phyloP scores from a whole-genome alignment of 2,113 vertebrate genomes.

The Lepus europaeus region DNA sequence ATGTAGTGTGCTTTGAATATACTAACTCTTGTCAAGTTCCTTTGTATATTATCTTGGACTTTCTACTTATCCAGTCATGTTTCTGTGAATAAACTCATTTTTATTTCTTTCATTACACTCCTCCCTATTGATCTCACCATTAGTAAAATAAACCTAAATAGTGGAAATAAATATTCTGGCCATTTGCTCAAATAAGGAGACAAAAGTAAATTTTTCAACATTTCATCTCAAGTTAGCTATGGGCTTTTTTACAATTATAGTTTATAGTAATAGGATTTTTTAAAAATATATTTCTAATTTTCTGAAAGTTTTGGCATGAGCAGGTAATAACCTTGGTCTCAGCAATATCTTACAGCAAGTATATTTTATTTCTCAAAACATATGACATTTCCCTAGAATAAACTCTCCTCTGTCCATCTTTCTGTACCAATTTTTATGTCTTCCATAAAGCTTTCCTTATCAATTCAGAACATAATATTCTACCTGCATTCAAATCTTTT shows the following conservation, averaged over 20 bases:
- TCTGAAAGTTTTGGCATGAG: background rate
- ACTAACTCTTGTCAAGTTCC: background rate
- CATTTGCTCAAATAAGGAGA: background rate
- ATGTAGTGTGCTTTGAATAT: background rate
- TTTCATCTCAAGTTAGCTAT: background rate
- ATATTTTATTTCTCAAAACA: background rate
- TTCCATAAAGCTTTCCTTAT: background rate
- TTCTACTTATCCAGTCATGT: background rate
- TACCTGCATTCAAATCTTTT: background rate
- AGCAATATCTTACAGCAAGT: background rate
- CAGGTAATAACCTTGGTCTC: background rate
- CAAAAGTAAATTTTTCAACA: background rate
- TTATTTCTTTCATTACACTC: background rate
- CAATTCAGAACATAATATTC: background rate
- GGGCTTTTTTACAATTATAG: background rate
- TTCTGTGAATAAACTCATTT: background rate
- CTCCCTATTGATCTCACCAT: background rate
- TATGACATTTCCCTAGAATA: background rate
- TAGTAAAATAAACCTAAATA: background rate
- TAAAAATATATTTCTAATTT: background rate
- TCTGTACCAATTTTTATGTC: background rate
- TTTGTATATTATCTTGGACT: constrained; percentile 4
- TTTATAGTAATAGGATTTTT: background rate
- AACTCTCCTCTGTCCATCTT: background rate
- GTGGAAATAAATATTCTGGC: background rate